These are phyloP conservation scores for Hedya salicella DNA, from an alignment of 2,888 invertebrate species.

Conservation along the genomic window DNA sequence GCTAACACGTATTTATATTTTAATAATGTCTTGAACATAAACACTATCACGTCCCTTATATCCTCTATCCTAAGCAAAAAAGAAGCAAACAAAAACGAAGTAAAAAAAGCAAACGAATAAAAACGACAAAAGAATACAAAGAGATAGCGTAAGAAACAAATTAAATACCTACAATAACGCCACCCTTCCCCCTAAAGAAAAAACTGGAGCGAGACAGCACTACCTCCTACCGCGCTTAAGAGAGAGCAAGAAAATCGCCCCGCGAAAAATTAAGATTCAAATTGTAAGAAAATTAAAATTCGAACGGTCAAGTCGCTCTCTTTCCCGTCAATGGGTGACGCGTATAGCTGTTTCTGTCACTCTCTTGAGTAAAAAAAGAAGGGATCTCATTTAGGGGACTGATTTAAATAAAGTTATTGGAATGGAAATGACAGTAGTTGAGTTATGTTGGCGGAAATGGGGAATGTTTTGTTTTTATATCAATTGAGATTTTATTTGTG, in stretches of 20 bases:
- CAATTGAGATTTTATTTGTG: not conserved
- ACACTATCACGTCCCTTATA: too few relatives aligned
- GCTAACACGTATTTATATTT: too few relatives aligned
- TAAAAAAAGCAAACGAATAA: slow-evolving; percentile 41
- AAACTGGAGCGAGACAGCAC: slow-evolving; percentile 63
- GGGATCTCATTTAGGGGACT: slow-evolving; percentile 66
- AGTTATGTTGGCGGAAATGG: slow-evolving; percentile 33
- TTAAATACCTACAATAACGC: slow-evolving; percentile 43
- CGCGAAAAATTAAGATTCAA: slow-evolving; percentile 85
- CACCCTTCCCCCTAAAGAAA: slow-evolving; percentile 63
- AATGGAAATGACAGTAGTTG: slow-evolving; percentile 67
- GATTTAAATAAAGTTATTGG: slow-evolving; percentile 61
- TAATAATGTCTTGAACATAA: too few relatives aligned
- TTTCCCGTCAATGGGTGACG: slow-evolving; percentile 48
- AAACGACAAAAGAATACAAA: slow-evolving; percentile 44
- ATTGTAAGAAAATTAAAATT: slow-evolving; percentile 85
- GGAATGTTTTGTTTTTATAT: slow-evolving; percentile 24
- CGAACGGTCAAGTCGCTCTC: slow-evolving; percentile 75
- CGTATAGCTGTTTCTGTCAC: slow-evolving; percentile 52
- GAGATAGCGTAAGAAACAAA: slow-evolving; percentile 43
- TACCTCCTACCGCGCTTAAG: slow-evolving; percentile 49
- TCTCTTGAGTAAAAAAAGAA: slow-evolving; percentile 66
- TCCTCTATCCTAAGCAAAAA: too few relatives aligned
- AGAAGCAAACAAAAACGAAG: slow-evolving; percentile 2
- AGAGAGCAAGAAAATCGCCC: slow-evolving; percentile 65